Evolutionary conservation across 92 coral and sea anemone genomes (phyloP), one percentile per base, ranked within the genome.

Genomic region (Scolanthus callimorphus): DNA sequence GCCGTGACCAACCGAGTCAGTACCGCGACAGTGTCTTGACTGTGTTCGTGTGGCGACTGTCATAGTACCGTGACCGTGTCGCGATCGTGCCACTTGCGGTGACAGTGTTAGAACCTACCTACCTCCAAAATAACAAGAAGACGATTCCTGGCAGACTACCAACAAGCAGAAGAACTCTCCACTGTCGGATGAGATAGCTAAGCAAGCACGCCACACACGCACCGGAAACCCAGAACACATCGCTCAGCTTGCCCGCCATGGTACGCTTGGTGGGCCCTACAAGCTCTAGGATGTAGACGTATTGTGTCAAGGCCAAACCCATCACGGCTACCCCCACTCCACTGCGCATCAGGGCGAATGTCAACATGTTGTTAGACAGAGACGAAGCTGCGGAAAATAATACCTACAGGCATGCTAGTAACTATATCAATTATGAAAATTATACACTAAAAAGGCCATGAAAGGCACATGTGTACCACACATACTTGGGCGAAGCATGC

Each of bases 261-360:
- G 85, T 78, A 2, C 85, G 73, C 46, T 78, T 56, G 52, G 68
- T 38, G n/a, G 85, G 85, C 12, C 85, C 85, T 1, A 78, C 63
- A 0, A 78, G 58, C 31, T 78, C 85, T 25, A 78, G 28, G 38
- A 41, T 47, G 27, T 70, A 78, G 24, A 78, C 79, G 29, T 70
- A 78, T 19, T 64, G 73, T 6, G 68, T 72, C 22, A 78, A 41
- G 61, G 71, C 62, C 28, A 78, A 37, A 1, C 79, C 79, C 1
- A 57, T 67, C 9, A 62, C 31, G 15, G 76, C 56, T 1, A 62
- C 76, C 3, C 78, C 78, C 17, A 63, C 55, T 25, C 55, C 60
- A 45, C 70, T 70, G 22, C 85, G 66, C 20, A 78, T 63, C 17
- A 71, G 30, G 28, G 70, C 58, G 61, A 78, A 78, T 38, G 71